phyloP scores from a whole-genome alignment of 2,888 invertebrate genomes.

The Autographa pulchrina region DNA sequence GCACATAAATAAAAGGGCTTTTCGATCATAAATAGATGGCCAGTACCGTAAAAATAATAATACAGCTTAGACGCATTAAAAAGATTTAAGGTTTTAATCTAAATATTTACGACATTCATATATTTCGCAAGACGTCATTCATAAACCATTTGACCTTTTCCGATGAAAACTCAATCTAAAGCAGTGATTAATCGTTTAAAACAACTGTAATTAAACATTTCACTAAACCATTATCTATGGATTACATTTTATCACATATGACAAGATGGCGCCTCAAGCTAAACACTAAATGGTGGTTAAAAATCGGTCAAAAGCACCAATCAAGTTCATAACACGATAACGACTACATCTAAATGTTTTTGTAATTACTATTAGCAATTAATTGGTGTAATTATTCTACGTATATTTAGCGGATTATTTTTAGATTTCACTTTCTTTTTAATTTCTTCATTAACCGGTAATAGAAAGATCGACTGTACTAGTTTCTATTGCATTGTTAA shows the following conservation, averaged over 20 bases:
- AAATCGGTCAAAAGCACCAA: conserved; percentile 64
- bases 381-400: conserved; percentile 49
- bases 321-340: conserved; percentile 54
- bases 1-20: not conserved
- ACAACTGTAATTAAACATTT: conserved; percentile 80
- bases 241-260: conserved; percentile 62
- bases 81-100: not conserved
- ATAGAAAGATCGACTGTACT: not conserved
- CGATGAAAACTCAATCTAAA: conserved; percentile 77
- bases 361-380: conserved; percentile 27
- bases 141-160: conserved; percentile 66
- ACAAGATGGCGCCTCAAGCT: conserved; percentile 72
- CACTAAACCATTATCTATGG: conserved; percentile 70
- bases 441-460: conserved; percentile 38
- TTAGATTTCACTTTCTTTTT: conserved; percentile 32
- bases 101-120: conserved; percentile 2
- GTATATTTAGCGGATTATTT: conserved; percentile 44
- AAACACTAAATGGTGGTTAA: conserved; percentile 64
- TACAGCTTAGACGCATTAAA: not conserved
- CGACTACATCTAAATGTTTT: conserved; percentile 53
- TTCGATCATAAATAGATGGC: not conserved
- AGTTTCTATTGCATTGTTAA: not conserved
- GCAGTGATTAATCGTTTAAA: conserved; percentile 76
- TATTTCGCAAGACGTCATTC: conserved; percentile 54
- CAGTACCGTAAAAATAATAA: not conserved